Evolutionary conservation across 2,113 vertebrate species (phyloP).

Genomic region (Gracilinanus agilis): DNA sequence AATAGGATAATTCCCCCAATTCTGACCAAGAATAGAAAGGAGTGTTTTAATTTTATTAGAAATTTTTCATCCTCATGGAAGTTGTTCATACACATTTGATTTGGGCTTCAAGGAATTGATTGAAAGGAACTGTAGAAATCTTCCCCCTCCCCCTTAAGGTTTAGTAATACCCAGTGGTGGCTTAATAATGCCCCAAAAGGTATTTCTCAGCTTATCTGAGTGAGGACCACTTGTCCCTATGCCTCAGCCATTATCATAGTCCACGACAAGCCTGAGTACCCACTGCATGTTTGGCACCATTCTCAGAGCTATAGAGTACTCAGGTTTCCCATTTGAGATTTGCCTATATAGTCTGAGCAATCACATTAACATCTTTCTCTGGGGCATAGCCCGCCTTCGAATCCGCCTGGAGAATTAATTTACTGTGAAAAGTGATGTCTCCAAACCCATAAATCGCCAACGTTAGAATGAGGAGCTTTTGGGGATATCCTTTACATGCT

Average conservation of each 20-base stretch:
- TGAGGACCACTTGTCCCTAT: not conserved
- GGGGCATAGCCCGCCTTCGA: slow-evolving; percentile 47
- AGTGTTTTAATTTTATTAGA: not conserved
- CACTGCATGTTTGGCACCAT: not conserved
- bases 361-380: slow-evolving; percentile 53
- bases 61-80: not conserved
- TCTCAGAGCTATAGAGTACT: not conserved
- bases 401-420: slow-evolving; percentile 70
- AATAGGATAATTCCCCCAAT: not conserved
- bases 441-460: slow-evolving; percentile 81
- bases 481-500: slow-evolving; percentile 85
- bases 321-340: slow-evolving; percentile 16
- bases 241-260: not conserved
- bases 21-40: not conserved
- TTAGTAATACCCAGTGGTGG: not conserved
- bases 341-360: slow-evolving; percentile 54
- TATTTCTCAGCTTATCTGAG: not conserved
- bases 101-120: slow-evolving; percentile 13
- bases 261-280: not conserved
- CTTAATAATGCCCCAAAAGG: not conserved
- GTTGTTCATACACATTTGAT: not conserved
- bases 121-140: slow-evolving; percentile 7
- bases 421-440: slow-evolving; percentile 73
- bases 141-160: not conserved
- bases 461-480: slow-evolving; percentile 82